Evolutionary conservation across 92 coral and sea anemone genomes (phyloP).

Genomic region (Phenganax marumi): DNA sequence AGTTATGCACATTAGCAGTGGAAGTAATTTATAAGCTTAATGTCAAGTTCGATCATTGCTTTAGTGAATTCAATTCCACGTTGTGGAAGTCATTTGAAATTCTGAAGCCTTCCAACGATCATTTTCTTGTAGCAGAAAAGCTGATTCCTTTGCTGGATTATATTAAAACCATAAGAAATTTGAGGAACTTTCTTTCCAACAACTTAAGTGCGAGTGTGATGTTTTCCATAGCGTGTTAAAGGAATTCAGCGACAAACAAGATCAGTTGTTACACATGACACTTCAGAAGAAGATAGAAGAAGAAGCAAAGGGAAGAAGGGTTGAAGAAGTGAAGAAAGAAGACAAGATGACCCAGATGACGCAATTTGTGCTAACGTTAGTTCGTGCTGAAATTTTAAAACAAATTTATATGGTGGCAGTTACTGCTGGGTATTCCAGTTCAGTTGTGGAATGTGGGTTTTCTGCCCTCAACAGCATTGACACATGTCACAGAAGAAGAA

Average conservation of each 20-base stretch:
- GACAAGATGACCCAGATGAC: slow-evolving; percentile 18
- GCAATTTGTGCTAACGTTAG: slow-evolving; percentile 12
- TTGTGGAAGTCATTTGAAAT: slow-evolving; percentile 28
- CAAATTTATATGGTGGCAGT: slow-evolving; percentile 14
- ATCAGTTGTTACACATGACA: background rate
- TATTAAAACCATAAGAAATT: slow-evolving; percentile 22
- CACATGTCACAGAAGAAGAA: slow-evolving; percentile 26
- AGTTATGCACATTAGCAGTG: background rate
- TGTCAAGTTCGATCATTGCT: slow-evolving; percentile 2
- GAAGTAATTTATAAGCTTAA: background rate
- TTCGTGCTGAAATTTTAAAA: slow-evolving; percentile 27
- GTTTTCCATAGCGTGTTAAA: slow-evolving; percentile 16
- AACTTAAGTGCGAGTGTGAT: slow-evolving; percentile 17
- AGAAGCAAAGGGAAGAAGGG: slow-evolving; percentile 19
- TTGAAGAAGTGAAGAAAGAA: background rate
- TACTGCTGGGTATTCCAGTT: background rate
- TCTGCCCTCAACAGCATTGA: slow-evolving; percentile 17
- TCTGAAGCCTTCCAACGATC: background rate
- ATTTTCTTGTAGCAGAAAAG: background rate
- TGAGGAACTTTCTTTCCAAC: background rate
- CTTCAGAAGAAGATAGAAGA: slow-evolving; percentile 18
- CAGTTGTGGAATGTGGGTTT: slow-evolving; percentile 6
- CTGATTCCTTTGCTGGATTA: slow-evolving; percentile 11
- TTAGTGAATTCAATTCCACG: slow-evolving; percentile 26
- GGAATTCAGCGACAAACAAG: slow-evolving; percentile 11